Percentiles rank a stretch among this genome's conserved stretches.
Conservation (phyloP, 2,113 vertebrate species). For the Polyodon spathula region DNA sequence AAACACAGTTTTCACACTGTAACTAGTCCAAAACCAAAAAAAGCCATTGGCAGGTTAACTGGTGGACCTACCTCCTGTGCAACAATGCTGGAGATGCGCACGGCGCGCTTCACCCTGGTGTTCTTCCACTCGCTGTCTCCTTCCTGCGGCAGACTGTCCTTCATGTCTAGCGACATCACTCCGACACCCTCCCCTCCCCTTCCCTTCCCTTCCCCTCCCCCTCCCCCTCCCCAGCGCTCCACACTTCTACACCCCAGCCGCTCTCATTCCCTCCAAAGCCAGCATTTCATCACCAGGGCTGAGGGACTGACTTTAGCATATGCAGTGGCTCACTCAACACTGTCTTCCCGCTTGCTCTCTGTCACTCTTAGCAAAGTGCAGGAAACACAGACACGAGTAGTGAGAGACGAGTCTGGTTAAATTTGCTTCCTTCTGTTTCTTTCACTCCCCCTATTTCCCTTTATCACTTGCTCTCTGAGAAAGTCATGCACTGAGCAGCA, state of each 20-base stretch:
- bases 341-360: slow-evolving; percentile 7
- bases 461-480: slow-evolving; percentile 1
- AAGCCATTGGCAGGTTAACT: neutral
- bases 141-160: slow-evolving; percentile 58
- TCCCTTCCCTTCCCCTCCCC: too few species aligned
- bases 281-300: too few species aligned
- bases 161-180: slow-evolving; percentile 59
- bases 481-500: too few species aligned
- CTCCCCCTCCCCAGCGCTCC: neutral
- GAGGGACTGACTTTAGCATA: too few species aligned
- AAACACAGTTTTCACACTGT: too few species aligned
- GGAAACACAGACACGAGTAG: neutral
- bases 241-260: slow-evolving; percentile 11
- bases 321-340: neutral
- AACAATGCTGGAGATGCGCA: slow-evolving; percentile 78
- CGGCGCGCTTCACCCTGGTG: slow-evolving; percentile 62
- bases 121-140: slow-evolving; percentile 50
- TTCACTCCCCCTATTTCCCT: slow-evolving; percentile 16
- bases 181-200: neutral
- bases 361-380: neutral
- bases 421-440: too few species aligned
- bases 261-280: neutral
- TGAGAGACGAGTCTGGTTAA: too few species aligned
- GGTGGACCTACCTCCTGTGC: slow-evolving; percentile 75
- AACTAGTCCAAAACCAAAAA: too few species aligned